These are phyloP conservation scores for Sturmia bella DNA, from an alignment of 2,888 invertebrate genomes.

Conservation along the genomic window DNA sequence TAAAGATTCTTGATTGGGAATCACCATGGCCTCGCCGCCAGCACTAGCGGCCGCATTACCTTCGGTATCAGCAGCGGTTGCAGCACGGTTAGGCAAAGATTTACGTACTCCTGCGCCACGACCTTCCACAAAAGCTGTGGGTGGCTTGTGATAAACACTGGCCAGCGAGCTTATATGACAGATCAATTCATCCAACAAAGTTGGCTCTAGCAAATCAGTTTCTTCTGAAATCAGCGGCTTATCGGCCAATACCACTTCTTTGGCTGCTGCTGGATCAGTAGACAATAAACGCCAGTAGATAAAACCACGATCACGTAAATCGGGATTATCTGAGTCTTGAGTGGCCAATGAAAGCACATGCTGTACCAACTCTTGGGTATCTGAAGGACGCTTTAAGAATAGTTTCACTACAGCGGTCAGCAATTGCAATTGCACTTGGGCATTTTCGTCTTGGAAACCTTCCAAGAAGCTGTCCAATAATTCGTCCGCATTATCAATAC, in stretches of 20 bases:
- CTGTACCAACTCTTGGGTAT: conserved; percentile 99
- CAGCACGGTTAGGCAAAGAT: conserved; percentile 87
- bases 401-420: conserved; percentile 99
- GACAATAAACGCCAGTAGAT: conserved; percentile 99
- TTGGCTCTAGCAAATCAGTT: conserved; percentile 98
- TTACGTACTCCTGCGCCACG: conserved; percentile 90
- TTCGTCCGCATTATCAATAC: conserved; percentile 99
- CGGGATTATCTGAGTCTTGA: conserved; percentile 98
- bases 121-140: conserved; percentile 98
- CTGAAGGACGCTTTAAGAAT: conserved; percentile 98
- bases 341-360: conserved; percentile 95
- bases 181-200: conserved; percentile 97
- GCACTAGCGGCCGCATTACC: conserved; percentile 75
- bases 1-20: conserved; percentile 93
- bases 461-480: conserved; percentile 98
- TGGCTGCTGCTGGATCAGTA: conserved; percentile 99
- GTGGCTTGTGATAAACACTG: conserved; percentile 99
- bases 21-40: conserved; percentile 83
- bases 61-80: conserved; percentile 73
- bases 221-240: conserved; percentile 99
- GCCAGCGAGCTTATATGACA: conserved; percentile 99
- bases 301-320: conserved; percentile 98
- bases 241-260: conserved; percentile 99
- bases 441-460: conserved; percentile 98
- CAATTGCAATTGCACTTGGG: conserved; percentile 97